Evolutionary conservation across 2,113 vertebrate genomes (phyloP).

Genomic region (Odobenus rosmarus): DNA sequence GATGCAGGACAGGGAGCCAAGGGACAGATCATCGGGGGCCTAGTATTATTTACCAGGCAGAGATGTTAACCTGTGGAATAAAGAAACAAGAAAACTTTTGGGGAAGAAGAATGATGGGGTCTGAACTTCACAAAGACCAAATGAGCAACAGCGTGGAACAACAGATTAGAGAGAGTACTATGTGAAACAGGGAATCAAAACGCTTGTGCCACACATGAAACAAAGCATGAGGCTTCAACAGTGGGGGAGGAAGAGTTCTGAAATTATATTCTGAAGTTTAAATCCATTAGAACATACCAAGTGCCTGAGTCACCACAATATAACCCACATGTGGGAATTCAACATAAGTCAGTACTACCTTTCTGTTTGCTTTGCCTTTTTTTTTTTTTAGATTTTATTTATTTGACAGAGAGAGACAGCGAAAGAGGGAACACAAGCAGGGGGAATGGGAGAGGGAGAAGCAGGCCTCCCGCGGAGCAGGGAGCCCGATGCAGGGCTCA

Average conservation of each 20-base stretch:
- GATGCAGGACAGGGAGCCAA: neutral
- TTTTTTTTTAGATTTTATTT: neutral
- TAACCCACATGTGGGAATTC: neutral
- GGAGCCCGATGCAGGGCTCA: no score
- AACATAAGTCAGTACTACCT: neutral
- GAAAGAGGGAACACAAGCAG: no score
- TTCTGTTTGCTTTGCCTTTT: neutral
- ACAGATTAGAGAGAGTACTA: neutral
- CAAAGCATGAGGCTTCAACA: neutral
- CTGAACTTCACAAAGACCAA: slow-evolving; percentile 48
- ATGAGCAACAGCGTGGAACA: neutral
- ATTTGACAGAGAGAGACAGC: no score
- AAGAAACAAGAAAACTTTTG: neutral
- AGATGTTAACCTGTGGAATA: neutral
- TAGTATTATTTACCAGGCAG: neutral
- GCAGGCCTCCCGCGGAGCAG: no score
- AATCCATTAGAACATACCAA: neutral
- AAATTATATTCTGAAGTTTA: neutral
- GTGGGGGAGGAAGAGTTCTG: neutral
- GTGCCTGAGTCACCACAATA: neutral
- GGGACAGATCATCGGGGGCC: neutral
- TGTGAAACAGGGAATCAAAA: neutral
- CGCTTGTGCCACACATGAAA: neutral
- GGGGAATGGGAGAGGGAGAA: no score
- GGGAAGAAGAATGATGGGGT: neutral